These are phyloP conservation scores for Paelopatides confundens DNA, from an alignment of 53 echinoderm and acorn worm species.

Conservation along the genomic window DNA sequence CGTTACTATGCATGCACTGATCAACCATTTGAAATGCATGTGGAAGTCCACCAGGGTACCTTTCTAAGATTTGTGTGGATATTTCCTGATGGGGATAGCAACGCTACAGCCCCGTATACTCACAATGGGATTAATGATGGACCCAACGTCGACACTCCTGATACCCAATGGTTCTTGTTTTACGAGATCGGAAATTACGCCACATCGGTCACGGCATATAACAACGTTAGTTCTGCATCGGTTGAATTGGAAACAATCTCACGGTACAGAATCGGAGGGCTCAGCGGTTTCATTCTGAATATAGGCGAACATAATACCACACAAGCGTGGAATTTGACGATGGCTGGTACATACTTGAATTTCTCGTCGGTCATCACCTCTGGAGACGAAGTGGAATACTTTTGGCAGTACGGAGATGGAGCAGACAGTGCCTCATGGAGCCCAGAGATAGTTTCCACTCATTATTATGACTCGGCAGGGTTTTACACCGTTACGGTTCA, in stretches of 20 bases:
- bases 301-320: conserved; percentile 75
- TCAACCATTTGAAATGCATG: conserved; percentile 69
- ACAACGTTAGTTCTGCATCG: conserved; percentile 67
- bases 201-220: conserved; percentile 71
- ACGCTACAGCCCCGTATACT: conserved; percentile 61
- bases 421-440: conserved; percentile 58
- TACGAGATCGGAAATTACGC: conserved; percentile 82
- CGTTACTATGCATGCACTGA: conserved; percentile 85
- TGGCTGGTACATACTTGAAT: conserved; percentile 82
- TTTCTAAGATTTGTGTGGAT: conserved; percentile 73
- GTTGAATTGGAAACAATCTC: conserved; percentile 68
- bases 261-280: conserved; percentile 74
- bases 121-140: conserved; percentile 71
- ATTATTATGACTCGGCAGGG: conserved; percentile 65
- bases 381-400: conserved; percentile 79
- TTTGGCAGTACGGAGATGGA: conserved; percentile 79
- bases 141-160: conserved; percentile 65
- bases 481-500: conserved; percentile 66
- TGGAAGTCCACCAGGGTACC: conserved; percentile 79
- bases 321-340: conserved; percentile 70
- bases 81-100: conserved; percentile 62
- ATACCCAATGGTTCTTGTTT: conserved; percentile 71
- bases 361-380: conserved; percentile 64
- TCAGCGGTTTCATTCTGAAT: conserved; percentile 62
- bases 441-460: conserved; percentile 52